Evolutionary conservation across 2,888 invertebrate species (phyloP).

Genomic region (Allolobophora icterica): DNA sequence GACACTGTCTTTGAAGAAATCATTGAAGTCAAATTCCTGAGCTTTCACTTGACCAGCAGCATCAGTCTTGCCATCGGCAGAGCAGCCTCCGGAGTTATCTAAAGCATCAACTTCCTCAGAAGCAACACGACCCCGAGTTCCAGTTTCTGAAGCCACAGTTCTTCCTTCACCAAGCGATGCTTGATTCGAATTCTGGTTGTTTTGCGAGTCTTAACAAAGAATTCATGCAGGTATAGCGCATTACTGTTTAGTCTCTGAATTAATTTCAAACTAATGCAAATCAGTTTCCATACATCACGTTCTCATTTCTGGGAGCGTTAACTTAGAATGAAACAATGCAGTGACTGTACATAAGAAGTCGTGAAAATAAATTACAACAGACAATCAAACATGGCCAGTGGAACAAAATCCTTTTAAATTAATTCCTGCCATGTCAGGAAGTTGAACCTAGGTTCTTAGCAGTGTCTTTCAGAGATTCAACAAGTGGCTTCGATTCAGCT

Average conservation of each 20-base stretch:
- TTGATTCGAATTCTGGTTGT: slow-evolving; percentile 7
- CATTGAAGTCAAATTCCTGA: slow-evolving; percentile 17
- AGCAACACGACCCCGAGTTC: background rate
- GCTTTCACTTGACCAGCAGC: background rate
- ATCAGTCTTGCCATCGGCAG: slow-evolving; percentile 3
- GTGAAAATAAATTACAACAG: background rate
- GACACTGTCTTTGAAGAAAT: slow-evolving; percentile 5
- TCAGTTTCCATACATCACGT: background rate
- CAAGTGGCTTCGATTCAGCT: background rate
- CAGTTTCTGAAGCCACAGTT: background rate
- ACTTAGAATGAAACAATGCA: background rate
- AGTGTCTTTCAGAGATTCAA: background rate
- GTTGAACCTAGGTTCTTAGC: background rate
- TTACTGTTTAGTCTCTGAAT: background rate
- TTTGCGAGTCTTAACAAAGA: background rate
- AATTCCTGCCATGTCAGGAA: background rate
- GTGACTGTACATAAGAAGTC: background rate
- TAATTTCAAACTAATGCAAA: background rate
- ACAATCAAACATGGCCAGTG: background rate
- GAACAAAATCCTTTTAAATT: slow-evolving; percentile 7
- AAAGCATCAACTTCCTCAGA: background rate
- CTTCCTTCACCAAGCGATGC: background rate
- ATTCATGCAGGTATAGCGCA: background rate
- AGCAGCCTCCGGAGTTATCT: background rate
- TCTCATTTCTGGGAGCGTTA: background rate